These are phyloP conservation scores for Oryzias dopingdopingensis DNA, from an alignment of 2,797 vertebrate genomes.

Conservation along the genomic window DNA sequence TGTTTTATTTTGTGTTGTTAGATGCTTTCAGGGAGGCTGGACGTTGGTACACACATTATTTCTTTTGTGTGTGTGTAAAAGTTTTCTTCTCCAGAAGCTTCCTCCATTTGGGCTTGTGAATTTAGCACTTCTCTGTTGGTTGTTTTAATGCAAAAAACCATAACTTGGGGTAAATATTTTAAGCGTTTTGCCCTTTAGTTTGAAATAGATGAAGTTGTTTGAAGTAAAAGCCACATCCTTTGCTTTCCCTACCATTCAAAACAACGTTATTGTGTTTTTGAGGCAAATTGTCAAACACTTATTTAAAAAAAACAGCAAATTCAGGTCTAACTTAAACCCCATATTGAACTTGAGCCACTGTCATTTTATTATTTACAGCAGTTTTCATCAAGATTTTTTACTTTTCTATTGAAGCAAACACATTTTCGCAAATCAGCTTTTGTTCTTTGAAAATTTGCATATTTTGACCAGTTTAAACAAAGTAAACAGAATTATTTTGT, in stretches of 20 bases:
- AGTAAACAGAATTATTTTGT: too few relatives aligned
- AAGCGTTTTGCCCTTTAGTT: neutral
- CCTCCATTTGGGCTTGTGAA: too few relatives aligned
- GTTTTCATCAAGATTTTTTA: too few relatives aligned
- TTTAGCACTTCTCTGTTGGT: too few relatives aligned
- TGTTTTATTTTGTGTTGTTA: constrained; percentile 11
- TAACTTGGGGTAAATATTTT: neutral
- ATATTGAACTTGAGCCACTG: too few relatives aligned
- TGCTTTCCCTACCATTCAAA: neutral
- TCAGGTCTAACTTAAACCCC: too few relatives aligned
- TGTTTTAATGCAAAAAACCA: neutral
- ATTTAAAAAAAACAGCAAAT: too few relatives aligned
- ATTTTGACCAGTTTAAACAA: too few relatives aligned
- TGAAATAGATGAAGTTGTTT: neutral
- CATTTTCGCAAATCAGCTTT: too few relatives aligned
- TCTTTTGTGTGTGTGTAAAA: neutral
- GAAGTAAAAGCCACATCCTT: neutral
- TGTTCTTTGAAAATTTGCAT: too few relatives aligned
- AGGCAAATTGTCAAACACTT: neutral
- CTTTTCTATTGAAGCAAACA: too few relatives aligned
- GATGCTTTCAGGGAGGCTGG: neutral
- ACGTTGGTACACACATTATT: neutral
- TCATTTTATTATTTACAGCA: too few relatives aligned
- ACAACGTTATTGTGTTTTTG: neutral
- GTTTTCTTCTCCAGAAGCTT: neutral